phyloP scores from a whole-genome alignment of 2,888 invertebrate species.

The Athalia cordata region DNA sequence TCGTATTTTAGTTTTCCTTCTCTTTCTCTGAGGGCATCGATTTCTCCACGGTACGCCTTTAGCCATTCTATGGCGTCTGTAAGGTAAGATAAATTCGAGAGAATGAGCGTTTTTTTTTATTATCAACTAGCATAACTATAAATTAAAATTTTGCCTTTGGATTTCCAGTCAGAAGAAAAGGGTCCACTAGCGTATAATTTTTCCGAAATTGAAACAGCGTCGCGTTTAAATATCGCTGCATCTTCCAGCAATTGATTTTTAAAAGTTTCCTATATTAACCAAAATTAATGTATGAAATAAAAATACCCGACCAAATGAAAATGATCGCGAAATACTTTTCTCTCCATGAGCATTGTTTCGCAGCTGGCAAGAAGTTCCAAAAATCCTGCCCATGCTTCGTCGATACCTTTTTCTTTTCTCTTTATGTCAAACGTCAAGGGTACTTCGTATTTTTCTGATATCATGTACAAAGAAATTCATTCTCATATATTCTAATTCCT shows the following conservation, averaged over 20 bases:
- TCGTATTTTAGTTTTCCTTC: slow-evolving; percentile 82
- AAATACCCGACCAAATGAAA: not conserved
- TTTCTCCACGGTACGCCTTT: slow-evolving; percentile 75
- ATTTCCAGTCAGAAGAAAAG: slow-evolving; percentile 76
- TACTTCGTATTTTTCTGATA: slow-evolving; percentile 82
- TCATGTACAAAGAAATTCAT: slow-evolving; percentile 26
- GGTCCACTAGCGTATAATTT: slow-evolving; percentile 83
- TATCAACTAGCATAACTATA: not conserved
- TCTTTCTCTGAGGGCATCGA: slow-evolving; percentile 78
- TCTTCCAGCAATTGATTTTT: slow-evolving; percentile 83
- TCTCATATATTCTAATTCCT: no score
- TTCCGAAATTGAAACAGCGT: slow-evolving; percentile 80
- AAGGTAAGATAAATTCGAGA: slow-evolving; percentile 20
- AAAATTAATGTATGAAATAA: not conserved
- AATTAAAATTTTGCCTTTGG: slow-evolving; percentile 56
- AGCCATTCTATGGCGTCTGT: slow-evolving; percentile 78
- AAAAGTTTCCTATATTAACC: slow-evolving; percentile 77
- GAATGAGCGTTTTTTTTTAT: not conserved
- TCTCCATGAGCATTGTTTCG: slow-evolving; percentile 82
- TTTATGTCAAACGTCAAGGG: slow-evolving; percentile 79
- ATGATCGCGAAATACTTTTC: slow-evolving; percentile 76
- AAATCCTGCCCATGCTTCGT: slow-evolving; percentile 83
- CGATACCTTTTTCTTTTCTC: slow-evolving; percentile 77
- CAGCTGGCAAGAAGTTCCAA: slow-evolving; percentile 81
- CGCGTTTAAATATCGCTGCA: slow-evolving; percentile 83